A percentile compares a stretch with the other conserved stretches of the same genome.
Conservation (phyloP, 2,113 vertebrate genomes). For the Varanus salvator region DNA sequence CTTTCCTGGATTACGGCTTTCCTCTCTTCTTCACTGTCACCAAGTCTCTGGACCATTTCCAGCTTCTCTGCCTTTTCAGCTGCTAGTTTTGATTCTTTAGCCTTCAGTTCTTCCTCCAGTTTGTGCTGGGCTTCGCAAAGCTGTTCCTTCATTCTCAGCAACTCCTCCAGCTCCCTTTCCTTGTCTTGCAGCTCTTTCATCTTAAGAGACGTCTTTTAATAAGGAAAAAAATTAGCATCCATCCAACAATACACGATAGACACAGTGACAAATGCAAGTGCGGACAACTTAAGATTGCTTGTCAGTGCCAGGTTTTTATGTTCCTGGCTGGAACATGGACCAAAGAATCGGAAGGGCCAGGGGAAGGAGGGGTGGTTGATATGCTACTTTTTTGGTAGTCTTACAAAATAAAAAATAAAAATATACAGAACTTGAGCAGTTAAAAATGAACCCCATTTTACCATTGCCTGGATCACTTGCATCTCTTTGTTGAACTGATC, state of each 20-base stretch:
- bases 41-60: conserved; percentile 31
- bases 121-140: conserved; percentile 40
- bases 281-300: too few relatives aligned
- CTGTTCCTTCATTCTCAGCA: conserved; percentile 29
- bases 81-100: conserved; percentile 32
- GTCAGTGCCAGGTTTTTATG: too few relatives aligned
- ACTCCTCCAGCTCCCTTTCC: conserved; percentile 25
- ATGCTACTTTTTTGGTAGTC: too few relatives aligned
- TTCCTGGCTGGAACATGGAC: too few relatives aligned
- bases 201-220: conserved; percentile 31
- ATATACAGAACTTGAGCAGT: too few relatives aligned
- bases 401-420: too few relatives aligned
- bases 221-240: neutral
- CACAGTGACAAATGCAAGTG: too few relatives aligned
- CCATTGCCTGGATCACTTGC: neutral
- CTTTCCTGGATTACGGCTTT: conserved; percentile 45
- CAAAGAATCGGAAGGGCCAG: too few relatives aligned
- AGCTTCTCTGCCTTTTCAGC: neutral
- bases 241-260: too few relatives aligned
- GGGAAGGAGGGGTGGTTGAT: too few relatives aligned
- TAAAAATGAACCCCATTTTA: neutral
- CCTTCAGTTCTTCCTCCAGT: conserved; percentile 42
- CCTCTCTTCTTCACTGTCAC: conserved; percentile 45
- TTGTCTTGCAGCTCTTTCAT: conserved; percentile 43
- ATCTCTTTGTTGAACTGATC: conserved; percentile 39